Evolutionary conservation across 2,888 invertebrate genomes (phyloP), one percentile per base, ranked within the genome.

Genomic region (Macroteleia sp.): DNA sequence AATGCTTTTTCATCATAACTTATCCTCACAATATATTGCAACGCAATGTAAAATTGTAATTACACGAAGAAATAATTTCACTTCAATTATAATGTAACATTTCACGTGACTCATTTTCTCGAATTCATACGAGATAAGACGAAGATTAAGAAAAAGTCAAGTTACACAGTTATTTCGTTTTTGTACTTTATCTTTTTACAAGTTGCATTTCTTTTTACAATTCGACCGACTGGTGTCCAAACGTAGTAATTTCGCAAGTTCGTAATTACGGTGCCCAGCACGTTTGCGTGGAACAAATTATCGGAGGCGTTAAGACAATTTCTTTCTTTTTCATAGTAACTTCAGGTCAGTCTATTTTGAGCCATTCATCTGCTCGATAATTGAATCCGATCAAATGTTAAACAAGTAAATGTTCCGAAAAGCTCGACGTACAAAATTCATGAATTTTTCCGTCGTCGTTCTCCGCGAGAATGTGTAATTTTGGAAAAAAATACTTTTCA

Each of bases 261-360:
- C 2, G 70, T 75, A 79, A 79, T 79, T 79, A 75, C 66, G 41
- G 70, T 22, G 42, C 32, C 12, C 28, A 19, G 66, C 54, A 39
- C 34, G 70, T 59, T 79, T 67, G 75, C 78, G 78, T 79, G 78
- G 50, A 70, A 70, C 70, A 75, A 79, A 79, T 79, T 79, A 79
- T 79, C 41, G 36, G 61, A 79, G 71, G 78, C 78, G 78, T 75
- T 66, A 75, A 78, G 62, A n/a, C 52, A 32, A 54, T 70, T 46
- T 77, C 48, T 67, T 59, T 8, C 22, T 50, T 50, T 52, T 67
- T 17, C 39, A 8, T 20, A 34, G 16, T 54, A 42, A 57, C 28
- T 41, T 34, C 59, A 19, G 25, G 52, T 56, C 44, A 28, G 62
- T 52, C 34, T 50, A 77, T 69, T 56, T 62, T 59, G 9, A 30